Base-by-base conservation (phyloP, 2,113 vertebrate species). In the Mustela lutreola region DNA sequence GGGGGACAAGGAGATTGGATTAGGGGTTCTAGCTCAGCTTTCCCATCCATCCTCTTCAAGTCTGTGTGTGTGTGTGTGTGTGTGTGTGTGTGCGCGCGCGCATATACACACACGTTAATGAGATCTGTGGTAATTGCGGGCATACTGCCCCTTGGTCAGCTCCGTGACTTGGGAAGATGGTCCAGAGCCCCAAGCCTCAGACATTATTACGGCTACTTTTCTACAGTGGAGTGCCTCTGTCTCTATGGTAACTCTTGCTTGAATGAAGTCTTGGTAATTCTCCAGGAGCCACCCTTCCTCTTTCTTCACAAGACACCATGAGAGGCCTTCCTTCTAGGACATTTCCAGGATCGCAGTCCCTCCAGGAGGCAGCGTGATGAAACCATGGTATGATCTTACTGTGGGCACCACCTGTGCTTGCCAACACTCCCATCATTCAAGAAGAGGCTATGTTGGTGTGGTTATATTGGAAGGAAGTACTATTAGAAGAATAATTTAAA, bases 91-190 rank as follows among this genome's bases (percentile, higher is more conserved):
- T 42, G 50, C 15, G 53, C 56, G 19, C 6, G 5, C 6, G 5
- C 19, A 14, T 24, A 4, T 11, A 8, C 11, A 5, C 11, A 1
- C 26, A 18, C 21, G 11, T 6, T 42, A 2, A 42, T 5, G 1
- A n/a, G 1, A 36, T 39, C 39, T 94, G 39, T 33, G 9, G 19
- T 45, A 15, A 24, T 26, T 71, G 11, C 75, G 65, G 21, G 5
- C 76, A 58, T 48, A 11, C 65, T 31, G 4, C 53, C 33, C 42
- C 36, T 33, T 26, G 9, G 16, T 81, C 24, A 56, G 48, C 2
- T 84, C 28, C 2, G 0, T 87, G 26, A 45, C 31, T 45, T 42
- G 18, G 73, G 12, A 78, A 18, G 28, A 7, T 7, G 11, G 19
- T 24, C 14, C 24, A 56, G 70, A 33, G 4, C 81, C 39, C 53